These are phyloP conservation scores for Falco cherrug DNA, from an alignment of 2,797 vertebrate genomes.

Conservation along the genomic window DNA sequence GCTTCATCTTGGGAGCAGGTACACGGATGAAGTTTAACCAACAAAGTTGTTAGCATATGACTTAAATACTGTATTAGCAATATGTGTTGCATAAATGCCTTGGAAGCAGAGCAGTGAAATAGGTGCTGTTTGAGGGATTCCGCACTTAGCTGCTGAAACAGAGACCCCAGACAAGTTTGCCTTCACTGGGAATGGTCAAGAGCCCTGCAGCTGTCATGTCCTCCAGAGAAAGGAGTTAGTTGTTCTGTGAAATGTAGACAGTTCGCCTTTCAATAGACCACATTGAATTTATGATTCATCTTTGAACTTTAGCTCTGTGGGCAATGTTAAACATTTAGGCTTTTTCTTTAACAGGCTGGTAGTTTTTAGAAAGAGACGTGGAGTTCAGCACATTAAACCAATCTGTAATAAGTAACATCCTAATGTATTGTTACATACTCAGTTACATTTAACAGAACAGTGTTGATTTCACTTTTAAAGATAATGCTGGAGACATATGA, in stretches of 20 bases:
- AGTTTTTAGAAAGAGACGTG: background rate
- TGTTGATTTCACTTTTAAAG: background rate
- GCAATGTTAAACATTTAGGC: background rate
- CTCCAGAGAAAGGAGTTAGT: constrained; percentile 30
- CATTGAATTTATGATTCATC: constrained; percentile 25
- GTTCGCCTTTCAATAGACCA: constrained; percentile 14
- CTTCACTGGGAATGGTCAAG: background rate
- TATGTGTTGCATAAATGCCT: background rate
- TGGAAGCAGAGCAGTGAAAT: background rate
- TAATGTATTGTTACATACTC: background rate
- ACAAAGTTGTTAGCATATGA: background rate
- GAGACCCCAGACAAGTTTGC: background rate
- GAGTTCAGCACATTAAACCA: background rate
- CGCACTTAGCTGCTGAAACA: background rate
- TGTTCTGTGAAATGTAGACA: constrained; percentile 44
- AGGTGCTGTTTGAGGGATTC: background rate
- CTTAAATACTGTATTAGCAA: background rate
- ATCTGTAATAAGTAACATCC: background rate
- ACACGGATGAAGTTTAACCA: background rate
- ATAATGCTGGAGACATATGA: background rate
- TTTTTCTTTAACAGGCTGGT: background rate
- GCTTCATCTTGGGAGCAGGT: background rate
- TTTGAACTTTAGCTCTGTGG: constrained; percentile 42
- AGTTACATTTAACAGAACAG: background rate
- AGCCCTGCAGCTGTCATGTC: constrained; percentile 24